phyloP scores from a whole-genome alignment of 35 echinoderm and acorn worm genomes.

The Apostichopus californicus region DNA sequence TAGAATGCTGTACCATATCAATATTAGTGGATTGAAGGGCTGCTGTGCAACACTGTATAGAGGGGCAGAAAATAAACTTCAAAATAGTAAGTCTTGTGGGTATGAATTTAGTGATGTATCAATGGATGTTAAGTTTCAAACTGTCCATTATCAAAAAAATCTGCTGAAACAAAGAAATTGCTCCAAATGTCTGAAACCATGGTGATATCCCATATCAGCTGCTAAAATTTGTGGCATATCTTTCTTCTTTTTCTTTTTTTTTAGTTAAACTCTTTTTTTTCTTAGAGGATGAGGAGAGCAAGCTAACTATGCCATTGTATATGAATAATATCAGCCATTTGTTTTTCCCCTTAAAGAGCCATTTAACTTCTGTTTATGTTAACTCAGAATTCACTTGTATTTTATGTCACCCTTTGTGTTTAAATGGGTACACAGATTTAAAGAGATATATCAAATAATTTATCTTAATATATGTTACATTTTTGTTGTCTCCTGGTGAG shows the following conservation, averaged over 20 bases:
- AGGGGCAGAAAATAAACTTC: no score
- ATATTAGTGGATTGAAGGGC: no score
- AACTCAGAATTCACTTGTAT: not conserved
- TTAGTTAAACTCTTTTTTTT: not conserved
- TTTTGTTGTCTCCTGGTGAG: conserved; percentile 45
- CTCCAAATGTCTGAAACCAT: not conserved
- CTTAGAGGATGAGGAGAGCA: not conserved
- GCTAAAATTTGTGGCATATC: not conserved
- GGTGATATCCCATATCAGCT: no score
- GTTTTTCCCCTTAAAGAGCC: not conserved
- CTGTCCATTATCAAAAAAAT: not conserved
- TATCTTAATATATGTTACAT: conserved; percentile 43
- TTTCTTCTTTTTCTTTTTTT: not conserved
- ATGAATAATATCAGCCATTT: not conserved
- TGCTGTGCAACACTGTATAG: no score
- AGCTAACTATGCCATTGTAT: conserved; percentile 1
- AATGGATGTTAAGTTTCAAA: not conserved
- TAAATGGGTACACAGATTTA: not conserved
- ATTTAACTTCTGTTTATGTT: not conserved
- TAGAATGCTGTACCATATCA: no score
- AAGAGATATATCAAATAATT: conserved; percentile 33
- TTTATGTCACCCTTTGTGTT: conserved; percentile 18
- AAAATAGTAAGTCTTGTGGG: no score
- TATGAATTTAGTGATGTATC: no score
- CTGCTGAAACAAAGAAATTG: not conserved